phyloP scores from a whole-genome alignment of 1,140 invertebrate species.

The Ceratoteleas bidentatus region DNA sequence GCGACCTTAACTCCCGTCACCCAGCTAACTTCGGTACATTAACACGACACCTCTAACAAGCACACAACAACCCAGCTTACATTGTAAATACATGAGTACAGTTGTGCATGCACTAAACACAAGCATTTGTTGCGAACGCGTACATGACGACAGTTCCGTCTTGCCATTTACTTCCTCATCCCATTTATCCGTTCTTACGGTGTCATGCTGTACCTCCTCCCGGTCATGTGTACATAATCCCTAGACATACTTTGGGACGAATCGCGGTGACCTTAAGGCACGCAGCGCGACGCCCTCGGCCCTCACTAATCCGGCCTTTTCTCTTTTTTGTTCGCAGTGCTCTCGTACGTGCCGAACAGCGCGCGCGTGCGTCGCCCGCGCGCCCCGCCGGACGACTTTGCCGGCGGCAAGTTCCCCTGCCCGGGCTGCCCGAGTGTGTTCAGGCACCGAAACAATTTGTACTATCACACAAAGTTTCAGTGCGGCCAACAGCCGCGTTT shows the following conservation, averaged over 20 bases:
- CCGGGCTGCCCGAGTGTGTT: conserved; percentile 79
- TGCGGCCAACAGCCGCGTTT: conserved; percentile 83
- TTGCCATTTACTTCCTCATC: too few relatives aligned
- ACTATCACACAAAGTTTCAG: conserved; percentile 83
- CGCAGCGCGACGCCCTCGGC: not conserved
- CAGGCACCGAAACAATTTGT: conserved; percentile 84
- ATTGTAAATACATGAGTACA: conserved; percentile 47
- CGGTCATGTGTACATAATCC: too few relatives aligned
- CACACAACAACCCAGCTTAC: conserved; percentile 23
- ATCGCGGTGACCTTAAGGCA: not conserved
- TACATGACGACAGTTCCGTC: too few relatives aligned
- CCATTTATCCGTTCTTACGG: too few relatives aligned
- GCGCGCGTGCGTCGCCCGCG: conserved; percentile 37
- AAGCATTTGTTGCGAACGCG: too few relatives aligned
- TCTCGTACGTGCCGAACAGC: conserved; percentile 42
- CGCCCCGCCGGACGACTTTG: conserved; percentile 35
- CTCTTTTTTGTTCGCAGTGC: conserved; percentile 56
- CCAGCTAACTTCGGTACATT: too few relatives aligned
- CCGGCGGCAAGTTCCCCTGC: conserved; percentile 50
- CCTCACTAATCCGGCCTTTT: conserved; percentile 33
- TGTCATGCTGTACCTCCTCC: too few relatives aligned
- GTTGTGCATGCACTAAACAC: conserved; percentile 38
- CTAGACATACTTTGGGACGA: not conserved
- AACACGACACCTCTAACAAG: conserved; percentile 22
- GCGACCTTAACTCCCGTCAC: conserved; percentile 12